Evolutionary conservation across 2,113 vertebrate genomes (phyloP), one percentile per base, ranked within the genome.

Genomic region (Ammospiza nelsoni): DNA sequence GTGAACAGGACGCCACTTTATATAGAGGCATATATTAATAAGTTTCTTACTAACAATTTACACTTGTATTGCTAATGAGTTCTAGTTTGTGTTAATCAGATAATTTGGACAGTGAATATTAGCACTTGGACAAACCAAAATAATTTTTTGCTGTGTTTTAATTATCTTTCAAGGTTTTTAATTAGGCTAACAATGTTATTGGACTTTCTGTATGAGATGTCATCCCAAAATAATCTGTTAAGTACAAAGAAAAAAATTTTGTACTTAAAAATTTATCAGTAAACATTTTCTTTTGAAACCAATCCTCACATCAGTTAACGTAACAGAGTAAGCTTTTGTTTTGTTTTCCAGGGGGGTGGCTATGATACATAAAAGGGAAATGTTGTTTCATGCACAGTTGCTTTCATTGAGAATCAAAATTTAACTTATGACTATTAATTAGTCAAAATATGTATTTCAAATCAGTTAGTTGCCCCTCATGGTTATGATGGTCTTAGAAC

Each of bases 1-100:
- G 11, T 33, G 7, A 57, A n/a, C 0, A 1, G 12, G 7, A 33
- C 21, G n/a, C 5, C 24, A 39, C 33, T 29, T 7, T 65, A 37
- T 19, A 80, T 5, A 55, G 2, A 11, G 7, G 8, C 2, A 33
- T 9, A 24, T 33, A 43, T 58, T 52, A 25, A 29, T 28, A 9
- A 52, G 6, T 5, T 69, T 75, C 16, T 71, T 24, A 23, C 58
- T 27, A 23, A 8, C 0, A 66, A n/a, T 74, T 66, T 75, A 23
- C 10, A 16, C 9, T 12, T 49, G 0, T 14, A 44, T 27, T 69
- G 16, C 6, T 88, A 66, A 57, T 23, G 7, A 61, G 8, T 5
- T 55, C 37, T 76, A 4, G 4, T 85, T 78, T 65, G 15, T 39
- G 9, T 57, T 49, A 52, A 52, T 83, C 57, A 52, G 15, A n/a